phyloP scores from a whole-genome alignment of 2,113 vertebrate genomes.

The Corvus hawaiiensis region DNA sequence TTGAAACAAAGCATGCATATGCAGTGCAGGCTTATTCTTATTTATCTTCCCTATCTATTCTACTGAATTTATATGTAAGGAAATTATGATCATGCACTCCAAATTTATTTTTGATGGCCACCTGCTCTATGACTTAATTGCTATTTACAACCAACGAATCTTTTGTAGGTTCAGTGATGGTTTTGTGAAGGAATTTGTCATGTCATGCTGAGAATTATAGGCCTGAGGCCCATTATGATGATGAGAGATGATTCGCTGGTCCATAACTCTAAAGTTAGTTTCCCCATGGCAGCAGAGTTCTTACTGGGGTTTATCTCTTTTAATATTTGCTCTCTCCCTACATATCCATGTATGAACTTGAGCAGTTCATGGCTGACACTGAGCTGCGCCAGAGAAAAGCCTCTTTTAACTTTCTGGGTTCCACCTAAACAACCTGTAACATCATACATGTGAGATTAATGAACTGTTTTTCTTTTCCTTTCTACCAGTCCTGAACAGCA shows the following conservation, averaged over 20 bases:
- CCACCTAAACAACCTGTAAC: not conserved
- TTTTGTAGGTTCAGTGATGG: conserved; percentile 11
- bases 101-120: conserved; percentile 14
- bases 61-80: not conserved
- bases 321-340: not conserved
- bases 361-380: not conserved
- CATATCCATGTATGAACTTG: not conserved
- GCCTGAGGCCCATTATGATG: not conserved
- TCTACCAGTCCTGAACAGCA: not conserved
- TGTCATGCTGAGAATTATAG: not conserved
- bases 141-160: not conserved
- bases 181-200: conserved; percentile 4
- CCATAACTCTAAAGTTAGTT: not conserved
- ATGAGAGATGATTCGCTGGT: not conserved
- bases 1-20: not conserved
- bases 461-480: not conserved
- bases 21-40: not conserved
- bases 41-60: not conserved
- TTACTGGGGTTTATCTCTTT: not conserved
- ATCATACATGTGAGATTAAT: not conserved
- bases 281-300: not conserved
- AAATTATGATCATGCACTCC: not conserved
- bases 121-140: conserved; percentile 21
- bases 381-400: not conserved
- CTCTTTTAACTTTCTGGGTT: not conserved